These are phyloP conservation scores for Streptopelia turtur DNA, from an alignment of 2,797 vertebrate genomes.

Conservation along the genomic window DNA sequence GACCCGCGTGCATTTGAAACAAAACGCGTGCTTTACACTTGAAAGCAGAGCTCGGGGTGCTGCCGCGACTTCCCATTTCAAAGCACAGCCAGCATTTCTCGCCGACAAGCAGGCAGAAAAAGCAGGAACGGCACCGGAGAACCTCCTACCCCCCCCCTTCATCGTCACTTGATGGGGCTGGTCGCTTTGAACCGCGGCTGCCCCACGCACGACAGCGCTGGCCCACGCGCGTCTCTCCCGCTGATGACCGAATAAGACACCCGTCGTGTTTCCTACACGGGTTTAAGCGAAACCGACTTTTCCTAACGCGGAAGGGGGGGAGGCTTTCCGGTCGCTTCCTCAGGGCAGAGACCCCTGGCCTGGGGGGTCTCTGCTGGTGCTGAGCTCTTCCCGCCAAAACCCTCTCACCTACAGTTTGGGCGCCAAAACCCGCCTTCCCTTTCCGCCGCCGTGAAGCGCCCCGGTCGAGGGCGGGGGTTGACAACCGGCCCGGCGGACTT, in stretches of 20 bases:
- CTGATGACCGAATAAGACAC: too few species aligned
- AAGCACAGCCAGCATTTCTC: slow-evolving; percentile 26
- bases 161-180: background rate
- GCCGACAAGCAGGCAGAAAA: slow-evolving; percentile 39
- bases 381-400: slow-evolving; percentile 20
- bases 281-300: background rate
- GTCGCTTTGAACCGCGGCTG: background rate
- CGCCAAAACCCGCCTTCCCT: background rate
- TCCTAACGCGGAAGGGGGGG: background rate
- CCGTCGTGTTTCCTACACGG: background rate
- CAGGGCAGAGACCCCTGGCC: background rate
- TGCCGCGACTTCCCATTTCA: slow-evolving; percentile 5
- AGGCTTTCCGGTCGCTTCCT: background rate
- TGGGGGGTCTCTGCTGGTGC: background rate
- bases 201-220: background rate
- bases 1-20: slow-evolving; percentile 24
- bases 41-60: slow-evolving; percentile 27
- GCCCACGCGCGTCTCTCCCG: background rate
- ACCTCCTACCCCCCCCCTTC: background rate
- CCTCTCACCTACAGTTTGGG: background rate
- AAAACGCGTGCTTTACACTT: slow-evolving; percentile 62
- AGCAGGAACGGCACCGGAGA: background rate
- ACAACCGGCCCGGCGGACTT: background rate
- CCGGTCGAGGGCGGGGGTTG: background rate
- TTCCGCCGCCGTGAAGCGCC: background rate